Conservation (phyloP, 2,797 vertebrate genomes). For the Enteromius anoplus region DNA sequence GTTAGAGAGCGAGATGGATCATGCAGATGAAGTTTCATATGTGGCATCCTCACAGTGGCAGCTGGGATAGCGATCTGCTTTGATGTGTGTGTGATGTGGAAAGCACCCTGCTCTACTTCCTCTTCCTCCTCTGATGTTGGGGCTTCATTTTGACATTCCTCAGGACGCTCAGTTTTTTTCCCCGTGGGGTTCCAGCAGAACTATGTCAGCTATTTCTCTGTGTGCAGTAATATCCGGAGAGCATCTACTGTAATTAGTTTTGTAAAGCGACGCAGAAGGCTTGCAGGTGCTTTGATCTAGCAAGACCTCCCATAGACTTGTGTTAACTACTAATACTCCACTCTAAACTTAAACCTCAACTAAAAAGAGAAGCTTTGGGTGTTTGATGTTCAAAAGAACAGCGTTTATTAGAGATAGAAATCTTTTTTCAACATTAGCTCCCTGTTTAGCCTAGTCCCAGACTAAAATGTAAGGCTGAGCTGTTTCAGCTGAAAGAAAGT, state of each 20-base stretch:
- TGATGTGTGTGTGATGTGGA: conserved; percentile 77
- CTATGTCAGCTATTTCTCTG: conserved; percentile 63
- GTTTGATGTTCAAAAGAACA: not conserved
- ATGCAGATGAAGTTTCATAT: conserved; percentile 75
- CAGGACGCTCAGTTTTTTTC: conserved; percentile 65
- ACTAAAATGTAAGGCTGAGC: no score
- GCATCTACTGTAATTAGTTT: conserved; percentile 9
- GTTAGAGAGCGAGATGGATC: conserved; percentile 65
- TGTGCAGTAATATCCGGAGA: conserved; percentile 34
- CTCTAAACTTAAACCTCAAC: not conserved
- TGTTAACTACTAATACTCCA: not conserved
- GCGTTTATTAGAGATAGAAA: not conserved
- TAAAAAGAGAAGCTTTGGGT: not conserved
- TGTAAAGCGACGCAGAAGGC: not conserved
- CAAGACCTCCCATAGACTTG: not conserved
- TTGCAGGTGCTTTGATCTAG: conserved; percentile 37
- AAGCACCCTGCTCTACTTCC: conserved; percentile 73
- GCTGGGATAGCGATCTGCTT: conserved; percentile 81
- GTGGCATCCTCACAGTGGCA: conserved; percentile 69
- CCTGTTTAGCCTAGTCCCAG: no score
- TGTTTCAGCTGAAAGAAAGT: no score
- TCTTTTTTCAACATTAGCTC: not conserved
- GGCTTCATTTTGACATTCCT: conserved; percentile 73
- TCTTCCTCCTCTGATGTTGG: conserved; percentile 74
- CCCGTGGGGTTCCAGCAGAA: conserved; percentile 67